A percentile compares a stretch with the other conserved stretches of the same genome.
phyloP scores from a whole-genome alignment of 2,113 vertebrate genomes.

The Pachypanchax playfairii region DNA sequence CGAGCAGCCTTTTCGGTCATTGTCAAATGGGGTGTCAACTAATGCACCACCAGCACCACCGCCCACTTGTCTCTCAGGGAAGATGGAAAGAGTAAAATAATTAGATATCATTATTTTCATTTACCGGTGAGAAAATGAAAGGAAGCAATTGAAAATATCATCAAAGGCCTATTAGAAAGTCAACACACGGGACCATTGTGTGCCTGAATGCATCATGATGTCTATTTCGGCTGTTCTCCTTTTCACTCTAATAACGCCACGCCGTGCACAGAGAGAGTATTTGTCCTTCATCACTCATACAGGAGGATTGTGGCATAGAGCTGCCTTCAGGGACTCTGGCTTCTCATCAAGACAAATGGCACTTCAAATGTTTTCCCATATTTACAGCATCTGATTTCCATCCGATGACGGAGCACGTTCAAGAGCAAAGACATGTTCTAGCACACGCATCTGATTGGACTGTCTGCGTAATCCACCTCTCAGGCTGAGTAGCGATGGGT shows the following conservation, averaged over 20 bases:
- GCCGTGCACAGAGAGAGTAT: slow-evolving; percentile 1
- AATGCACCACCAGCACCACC: slow-evolving; percentile 54
- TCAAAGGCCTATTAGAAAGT: slow-evolving; percentile 56
- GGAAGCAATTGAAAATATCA: slow-evolving; percentile 45
- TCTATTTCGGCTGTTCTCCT: slow-evolving; percentile 32
- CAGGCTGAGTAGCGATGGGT: slow-evolving; percentile 27
- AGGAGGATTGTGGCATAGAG: slow-evolving; percentile 84
- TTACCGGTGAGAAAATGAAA: slow-evolving; percentile 46
- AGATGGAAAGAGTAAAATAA: slow-evolving; percentile 53
- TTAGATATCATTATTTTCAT: slow-evolving; percentile 65
- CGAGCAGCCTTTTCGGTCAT: slow-evolving; percentile 24
- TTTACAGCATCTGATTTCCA: slow-evolving; percentile 24
- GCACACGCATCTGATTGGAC: slow-evolving; percentile 41
- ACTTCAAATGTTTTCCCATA: slow-evolving; percentile 13
- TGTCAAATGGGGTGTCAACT: slow-evolving; percentile 57
- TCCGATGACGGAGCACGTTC: slow-evolving; percentile 5
- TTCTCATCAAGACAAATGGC: slow-evolving; percentile 73
- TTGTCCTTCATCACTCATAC: slow-evolving; percentile 41
- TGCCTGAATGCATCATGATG: slow-evolving; percentile 46
- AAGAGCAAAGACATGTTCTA: slow-evolving; percentile 8
- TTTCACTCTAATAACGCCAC: slow-evolving; percentile 9
- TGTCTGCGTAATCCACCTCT: slow-evolving; percentile 56
- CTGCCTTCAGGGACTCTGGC: slow-evolving; percentile 84
- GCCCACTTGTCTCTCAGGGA: slow-evolving; percentile 52
- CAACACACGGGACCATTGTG: slow-evolving; percentile 42